phyloP scores from a whole-genome alignment of 2,888 invertebrate species.

The Calliphora vomitoria region DNA sequence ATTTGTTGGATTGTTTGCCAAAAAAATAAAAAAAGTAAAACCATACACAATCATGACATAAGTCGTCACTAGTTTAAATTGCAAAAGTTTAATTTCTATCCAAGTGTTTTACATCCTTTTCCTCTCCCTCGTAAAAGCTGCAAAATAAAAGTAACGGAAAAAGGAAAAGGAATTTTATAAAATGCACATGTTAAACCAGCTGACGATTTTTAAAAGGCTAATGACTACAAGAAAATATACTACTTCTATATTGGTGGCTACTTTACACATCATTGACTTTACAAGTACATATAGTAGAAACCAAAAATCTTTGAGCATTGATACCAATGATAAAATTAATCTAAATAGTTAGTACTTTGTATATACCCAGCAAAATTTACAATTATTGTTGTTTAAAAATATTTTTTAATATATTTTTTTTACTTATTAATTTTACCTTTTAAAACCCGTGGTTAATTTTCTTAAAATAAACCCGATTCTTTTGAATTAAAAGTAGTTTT shows the following conservation, averaged over 20 bases:
- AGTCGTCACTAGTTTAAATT: slow-evolving; percentile 32
- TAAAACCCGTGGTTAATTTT: too few species aligned
- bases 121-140: neutral
- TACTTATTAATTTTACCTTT: too few species aligned
- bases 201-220: slow-evolving; percentile 9
- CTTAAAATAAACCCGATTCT: too few species aligned
- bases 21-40: neutral
- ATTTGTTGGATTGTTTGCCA: slow-evolving; percentile 11
- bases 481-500: too few species aligned
- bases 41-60: neutral
- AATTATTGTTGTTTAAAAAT: too few species aligned
- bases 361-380: too few species aligned
- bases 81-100: slow-evolving; percentile 42
- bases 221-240: too few species aligned
- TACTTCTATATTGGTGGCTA: too few species aligned
- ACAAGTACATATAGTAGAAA: neutral
- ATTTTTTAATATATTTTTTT: too few species aligned
- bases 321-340: too few species aligned
- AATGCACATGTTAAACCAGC: slow-evolving; percentile 36
- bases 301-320: too few species aligned
- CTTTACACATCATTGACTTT: neutral
- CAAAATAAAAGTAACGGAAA: neutral
- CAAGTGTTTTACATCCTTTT: slow-evolving; percentile 20
- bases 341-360: too few species aligned
- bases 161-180: neutral